Conservation (phyloP, 1,140 invertebrate genomes). For the Protaetia brevitarsis region DNA sequence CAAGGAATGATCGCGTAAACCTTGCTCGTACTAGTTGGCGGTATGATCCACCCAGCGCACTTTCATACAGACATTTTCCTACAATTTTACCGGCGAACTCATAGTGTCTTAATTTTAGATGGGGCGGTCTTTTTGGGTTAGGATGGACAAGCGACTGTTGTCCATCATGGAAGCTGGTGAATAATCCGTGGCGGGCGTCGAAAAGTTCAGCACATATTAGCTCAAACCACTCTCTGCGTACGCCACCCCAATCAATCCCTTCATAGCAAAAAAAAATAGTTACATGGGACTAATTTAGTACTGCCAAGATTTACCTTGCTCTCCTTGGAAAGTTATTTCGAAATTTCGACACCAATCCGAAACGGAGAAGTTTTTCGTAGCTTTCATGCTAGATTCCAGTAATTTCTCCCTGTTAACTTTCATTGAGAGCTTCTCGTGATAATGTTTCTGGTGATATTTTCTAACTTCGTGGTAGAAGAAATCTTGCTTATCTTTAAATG, state of each 20-base stretch:
- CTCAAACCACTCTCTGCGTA: constrained; percentile 92
- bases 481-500: constrained; percentile 93
- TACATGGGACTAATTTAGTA: not conserved
- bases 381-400: constrained; percentile 79
- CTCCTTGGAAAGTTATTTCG: constrained; percentile 86
- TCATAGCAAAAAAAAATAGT: not conserved
- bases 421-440: constrained; percentile 79
- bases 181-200: constrained; percentile 78
- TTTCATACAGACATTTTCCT: constrained; percentile 92
- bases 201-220: constrained; percentile 82
- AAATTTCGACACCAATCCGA: constrained; percentile 92
- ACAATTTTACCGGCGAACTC: constrained; percentile 93
- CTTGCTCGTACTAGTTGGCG: constrained; percentile 84
- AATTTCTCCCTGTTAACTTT: constrained; percentile 79
- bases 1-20: constrained; percentile 90
- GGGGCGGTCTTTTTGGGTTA: constrained; percentile 69
- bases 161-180: constrained; percentile 81
- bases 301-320: constrained; percentile 70
- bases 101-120: constrained; percentile 83
- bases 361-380: constrained; percentile 72
- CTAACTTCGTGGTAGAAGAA: constrained; percentile 93
- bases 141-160: constrained; percentile 86
- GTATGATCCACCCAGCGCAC: constrained; percentile 82
- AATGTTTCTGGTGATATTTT: constrained; percentile 78
- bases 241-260: constrained; percentile 92